These are phyloP conservation scores for Ennomos quercinarius DNA, from an alignment of 2,888 invertebrate genomes.

Conservation along the genomic window DNA sequence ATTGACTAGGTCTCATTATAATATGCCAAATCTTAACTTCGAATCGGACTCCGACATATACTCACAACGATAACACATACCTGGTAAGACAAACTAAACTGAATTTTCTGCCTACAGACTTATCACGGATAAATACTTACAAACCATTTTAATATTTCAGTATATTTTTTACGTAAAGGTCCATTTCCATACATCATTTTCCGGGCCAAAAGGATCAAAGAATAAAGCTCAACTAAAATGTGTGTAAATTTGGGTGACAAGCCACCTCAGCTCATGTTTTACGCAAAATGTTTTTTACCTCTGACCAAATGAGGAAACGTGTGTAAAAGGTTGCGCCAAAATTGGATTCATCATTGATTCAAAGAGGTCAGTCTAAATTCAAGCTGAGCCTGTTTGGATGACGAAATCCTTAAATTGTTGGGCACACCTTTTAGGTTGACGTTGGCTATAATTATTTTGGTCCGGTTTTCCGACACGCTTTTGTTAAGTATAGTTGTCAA, in stretches of 20 bases:
- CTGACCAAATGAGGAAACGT: conserved; percentile 57
- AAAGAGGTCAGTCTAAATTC: conserved; percentile 67
- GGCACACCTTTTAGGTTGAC: conserved; percentile 3
- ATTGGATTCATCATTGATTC: conserved; percentile 78
- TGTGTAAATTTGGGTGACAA: conserved; percentile 54
- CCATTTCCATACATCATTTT: conserved; percentile 11
- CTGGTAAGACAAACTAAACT: too few species aligned
- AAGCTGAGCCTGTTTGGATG: conserved; percentile 50
- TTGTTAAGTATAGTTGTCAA: too few species aligned
- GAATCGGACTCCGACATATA: too few species aligned
- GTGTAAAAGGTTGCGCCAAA: conserved; percentile 55
- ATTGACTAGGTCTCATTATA: too few species aligned
- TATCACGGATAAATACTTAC: too few species aligned
- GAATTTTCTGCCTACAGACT: too few species aligned
- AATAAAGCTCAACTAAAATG: conserved; percentile 39
- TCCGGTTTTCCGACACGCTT: too few species aligned
- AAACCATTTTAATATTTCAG: too few species aligned
- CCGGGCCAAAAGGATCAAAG: conserved; percentile 41
- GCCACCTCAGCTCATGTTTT: conserved; percentile 54
- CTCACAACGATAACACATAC: too few species aligned
- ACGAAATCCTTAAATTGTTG: conserved; percentile 52
- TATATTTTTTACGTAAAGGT: too few species aligned
- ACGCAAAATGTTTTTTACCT: conserved; percentile 63
- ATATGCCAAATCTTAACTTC: too few species aligned
- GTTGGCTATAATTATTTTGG: too few species aligned